Evolutionary conservation across 2,888 invertebrate genomes (phyloP), one percentile per base, ranked within the genome.

Genomic region (Stenchaetothrips biformis): DNA sequence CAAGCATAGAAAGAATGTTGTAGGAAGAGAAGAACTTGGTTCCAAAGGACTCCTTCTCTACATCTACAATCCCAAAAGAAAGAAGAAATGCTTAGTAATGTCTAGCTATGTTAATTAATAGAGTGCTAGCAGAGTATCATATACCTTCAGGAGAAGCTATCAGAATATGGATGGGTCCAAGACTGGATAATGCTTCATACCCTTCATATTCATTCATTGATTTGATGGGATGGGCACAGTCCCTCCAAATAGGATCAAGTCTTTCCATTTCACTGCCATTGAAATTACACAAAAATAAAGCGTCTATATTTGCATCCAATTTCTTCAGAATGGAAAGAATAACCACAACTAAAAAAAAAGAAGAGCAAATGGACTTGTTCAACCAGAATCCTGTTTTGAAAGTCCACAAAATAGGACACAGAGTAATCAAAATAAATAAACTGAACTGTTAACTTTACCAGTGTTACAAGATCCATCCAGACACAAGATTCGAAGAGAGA

Each of bases 401-500:
- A 59, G 18, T 59, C 16, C 16, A 59, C 6, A 9, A 59, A 13
- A 59, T 59, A 13, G 18, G 6, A 59, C 59, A 74, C 37, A 4
- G 37, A 2, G 37, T 37, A 37, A 37, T 37, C 37, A 1, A 37
- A 21, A 11, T 25, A 25, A 74, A 74, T 21, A 7, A 21, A 21
- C 25, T 1, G 37, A 37, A 37, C 1, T 74, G 11, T 1, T 21
- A 25, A 8, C 25, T 25, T 25, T 7, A 74, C 67, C 67, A 74
- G 8, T 74, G 11, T 74, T 21, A 74, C 67, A 21, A 74, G 67
- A 74, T 74, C 67, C 67, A 74, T 74, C 67, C 25, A 74, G 25
- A 25, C 67, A 74, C 25, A 74, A 74, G 25, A 74, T 74, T 11
- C 25, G n/a, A 21, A 74, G 21, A 11, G 67, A 25, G 3, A 74